These are phyloP conservation scores for Vireo altiloquus DNA, from an alignment of 2,113 vertebrate genomes.

Conservation along the genomic window DNA sequence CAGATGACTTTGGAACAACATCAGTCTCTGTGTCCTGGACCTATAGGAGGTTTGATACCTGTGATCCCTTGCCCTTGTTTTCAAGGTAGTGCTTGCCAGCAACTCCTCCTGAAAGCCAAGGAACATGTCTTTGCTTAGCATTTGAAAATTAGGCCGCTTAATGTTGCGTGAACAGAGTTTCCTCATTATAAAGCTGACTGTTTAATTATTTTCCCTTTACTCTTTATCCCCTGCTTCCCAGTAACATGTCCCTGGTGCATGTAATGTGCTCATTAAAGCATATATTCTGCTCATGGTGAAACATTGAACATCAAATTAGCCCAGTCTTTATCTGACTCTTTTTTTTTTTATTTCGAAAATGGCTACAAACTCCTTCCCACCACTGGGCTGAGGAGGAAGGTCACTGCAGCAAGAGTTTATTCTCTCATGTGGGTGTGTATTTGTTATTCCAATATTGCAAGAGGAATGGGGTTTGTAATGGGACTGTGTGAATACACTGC, in stretches of 20 bases:
- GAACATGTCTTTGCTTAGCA: background rate
- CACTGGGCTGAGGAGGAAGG: constrained; percentile 15
- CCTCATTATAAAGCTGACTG: constrained; percentile 35
- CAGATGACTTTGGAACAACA: background rate
- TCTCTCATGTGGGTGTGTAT: background rate
- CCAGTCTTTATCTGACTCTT: constrained; percentile 2
- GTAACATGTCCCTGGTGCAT: constrained; percentile 16
- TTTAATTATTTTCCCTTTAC: constrained; percentile 51
- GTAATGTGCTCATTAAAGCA: constrained; percentile 47
- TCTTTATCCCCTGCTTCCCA: background rate
- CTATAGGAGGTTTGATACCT: background rate
- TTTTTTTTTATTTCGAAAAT: background rate
- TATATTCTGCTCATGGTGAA: constrained; percentile 30
- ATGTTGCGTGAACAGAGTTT: constrained; percentile 30
- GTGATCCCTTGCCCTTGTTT: background rate
- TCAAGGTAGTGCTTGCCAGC: background rate
- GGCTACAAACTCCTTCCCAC: constrained; percentile 29
- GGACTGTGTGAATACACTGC: background rate
- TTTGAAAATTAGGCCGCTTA: constrained; percentile 14
- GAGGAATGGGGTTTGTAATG: background rate
- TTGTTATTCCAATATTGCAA: background rate
- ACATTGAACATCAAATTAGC: constrained; percentile 3
- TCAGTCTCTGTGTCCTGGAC: background rate
- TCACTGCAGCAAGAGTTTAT: background rate
- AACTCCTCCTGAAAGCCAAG: background rate